Conservation (phyloP, 2,113 vertebrate species). For the Cynoglossus semilaevis region DNA sequence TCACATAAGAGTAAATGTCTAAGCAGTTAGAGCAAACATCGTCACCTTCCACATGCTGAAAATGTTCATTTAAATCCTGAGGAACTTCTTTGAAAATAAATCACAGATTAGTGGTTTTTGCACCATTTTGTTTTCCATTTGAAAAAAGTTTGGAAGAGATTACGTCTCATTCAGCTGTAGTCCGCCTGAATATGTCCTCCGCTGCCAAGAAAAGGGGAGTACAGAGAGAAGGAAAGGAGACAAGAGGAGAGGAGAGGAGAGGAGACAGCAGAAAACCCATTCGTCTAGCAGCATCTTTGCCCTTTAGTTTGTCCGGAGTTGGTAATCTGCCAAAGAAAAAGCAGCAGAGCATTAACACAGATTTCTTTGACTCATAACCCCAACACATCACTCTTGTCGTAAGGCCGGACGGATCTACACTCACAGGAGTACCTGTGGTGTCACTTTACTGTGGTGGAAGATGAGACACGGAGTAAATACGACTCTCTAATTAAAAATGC, state of each 20-base stretch:
- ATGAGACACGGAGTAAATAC: no score
- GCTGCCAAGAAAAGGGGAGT: conserved; percentile 18
- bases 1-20: no score
- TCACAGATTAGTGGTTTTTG: conserved; percentile 41
- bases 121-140: conserved; percentile 21
- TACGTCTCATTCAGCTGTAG: conserved; percentile 22
- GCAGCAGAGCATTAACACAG: conserved; percentile 58
- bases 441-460: neutral
- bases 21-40: conserved; percentile 5
- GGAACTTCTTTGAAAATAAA: conserved; percentile 23
- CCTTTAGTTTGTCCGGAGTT: conserved; percentile 80
- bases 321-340: conserved; percentile 79
- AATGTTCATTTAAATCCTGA: conserved; percentile 28
- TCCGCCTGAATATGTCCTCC: conserved; percentile 54
- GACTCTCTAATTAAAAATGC: no score
- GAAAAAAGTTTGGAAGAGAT: conserved; percentile 18
- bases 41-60: conserved; percentile 40
- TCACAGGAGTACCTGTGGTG: conserved; percentile 24
- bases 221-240: conserved; percentile 14
- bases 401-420: conserved; percentile 33
- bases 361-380: conserved; percentile 34
- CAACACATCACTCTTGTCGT: conserved; percentile 41
- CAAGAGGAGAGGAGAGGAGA: conserved; percentile 18
- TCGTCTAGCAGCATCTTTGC: conserved; percentile 59
- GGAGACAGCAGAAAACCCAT: conserved; percentile 52